Base-by-base conservation (phyloP, 2,113 vertebrate genomes). In the Condylura cristata region DNA sequence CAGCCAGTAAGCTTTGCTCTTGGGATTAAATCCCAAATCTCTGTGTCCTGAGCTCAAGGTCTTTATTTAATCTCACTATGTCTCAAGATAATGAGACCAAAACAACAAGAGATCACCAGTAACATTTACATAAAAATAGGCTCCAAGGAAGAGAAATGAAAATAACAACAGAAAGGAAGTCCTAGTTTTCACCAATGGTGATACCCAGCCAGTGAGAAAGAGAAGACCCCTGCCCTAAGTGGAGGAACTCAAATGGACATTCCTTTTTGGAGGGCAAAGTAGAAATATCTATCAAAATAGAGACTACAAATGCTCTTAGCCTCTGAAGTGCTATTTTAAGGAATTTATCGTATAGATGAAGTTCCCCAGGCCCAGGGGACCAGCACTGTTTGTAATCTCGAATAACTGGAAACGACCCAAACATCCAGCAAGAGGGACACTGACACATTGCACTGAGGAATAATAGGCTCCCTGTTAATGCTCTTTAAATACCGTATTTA, bases 101-200 rank as follows among this genome's bases (percentile, higher is more conserved):
- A 80, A 48, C 48, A 81, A 89, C 53, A 70, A 32, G 13, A 75
- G 70, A 86, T 48, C 39, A 89, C 56, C 61, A n/a, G 53, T 89
- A 46, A 65, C 34, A 70, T 44, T 68, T 34, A 44, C 6, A 63
- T 22, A 41, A 39, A n/a, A 60, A 26, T 41, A 37, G 28, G n/a
- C 39, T 76, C 24, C 44, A 30, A 39, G 30, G n/a, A 44, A 81
- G 85, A 32, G 2, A 71, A 60, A 72, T 30, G 32, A 60, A 91
- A 88, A 41, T 85, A 48, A 32, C 32, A 75, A 22, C 8, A 66
- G 46, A 82, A 81, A 82, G 3, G 37, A 74, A 91, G 51, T 68
- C 48, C 24, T 0, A 10, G 28, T 61, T 86, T 91, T 46, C 63
- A 28, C 26, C 24, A 22, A 66, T 65, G 34, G 72, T 58, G 61